Evolutionary conservation across 2,113 vertebrate genomes (phyloP).

Genomic region (Phrynocephalus versicolor): DNA sequence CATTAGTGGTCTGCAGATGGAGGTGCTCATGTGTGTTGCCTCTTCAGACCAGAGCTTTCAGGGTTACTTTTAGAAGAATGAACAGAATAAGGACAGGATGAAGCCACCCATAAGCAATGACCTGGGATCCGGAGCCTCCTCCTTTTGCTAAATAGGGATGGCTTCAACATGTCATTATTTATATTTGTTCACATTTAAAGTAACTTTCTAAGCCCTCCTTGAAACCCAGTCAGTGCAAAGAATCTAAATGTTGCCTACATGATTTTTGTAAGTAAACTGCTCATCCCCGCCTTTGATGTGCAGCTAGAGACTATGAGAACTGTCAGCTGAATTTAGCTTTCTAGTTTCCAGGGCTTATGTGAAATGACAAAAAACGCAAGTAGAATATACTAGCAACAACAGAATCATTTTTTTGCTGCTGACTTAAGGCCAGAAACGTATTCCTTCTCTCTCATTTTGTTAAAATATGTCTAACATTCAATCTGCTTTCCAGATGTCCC

Average conservation of each 20-base stretch:
- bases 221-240: not conserved
- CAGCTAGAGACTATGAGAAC: slow-evolving; percentile 29
- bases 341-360: not conserved
- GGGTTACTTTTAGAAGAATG: not conserved
- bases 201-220: not conserved
- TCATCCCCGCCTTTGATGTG: slow-evolving; percentile 15
- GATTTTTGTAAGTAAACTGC: slow-evolving; percentile 22
- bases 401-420: slow-evolving; percentile 56
- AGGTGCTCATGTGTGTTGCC: not conserved
- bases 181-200: not conserved
- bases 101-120: not conserved
- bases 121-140: not conserved
- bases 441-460: slow-evolving; percentile 58
- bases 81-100: not conserved
- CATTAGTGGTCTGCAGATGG: not conserved
- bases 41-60: not conserved
- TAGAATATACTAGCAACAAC: slow-evolving; percentile 44
- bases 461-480: slow-evolving; percentile 69
- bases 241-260: slow-evolving; percentile 21
- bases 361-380: slow-evolving; percentile 40
- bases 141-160: not conserved
- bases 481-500: slow-evolving; percentile 89
- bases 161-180: not conserved
- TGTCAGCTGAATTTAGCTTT: not conserved
- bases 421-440: slow-evolving; percentile 53